Base-by-base conservation (phyloP, 1,140 invertebrate species). In the Druon quercuslanigerum region DNA sequence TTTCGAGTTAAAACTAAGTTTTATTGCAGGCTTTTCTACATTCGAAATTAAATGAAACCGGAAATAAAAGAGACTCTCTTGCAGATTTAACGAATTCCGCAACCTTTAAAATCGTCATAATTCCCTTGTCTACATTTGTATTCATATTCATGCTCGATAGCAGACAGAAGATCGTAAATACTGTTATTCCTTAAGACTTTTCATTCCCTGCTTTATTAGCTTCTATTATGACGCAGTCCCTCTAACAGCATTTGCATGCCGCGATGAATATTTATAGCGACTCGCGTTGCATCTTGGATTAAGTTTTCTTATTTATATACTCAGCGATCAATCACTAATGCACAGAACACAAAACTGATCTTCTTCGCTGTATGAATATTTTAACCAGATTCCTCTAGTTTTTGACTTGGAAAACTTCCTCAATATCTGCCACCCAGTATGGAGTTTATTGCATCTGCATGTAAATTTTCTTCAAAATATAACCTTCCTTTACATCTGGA, bases 231-330 rank as follows among this genome's bases (percentile, higher is more conserved):
- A 66, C 25, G 60, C 60, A 66, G 25, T 46, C 40, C 60, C 60
- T 66, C 60, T 66, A 66, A 46, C 60, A 66, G 60, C 60, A 66
- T 66, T 66, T 66, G 60, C 60, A 66, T 66, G 60, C 60, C 60
- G 60, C 33, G 33, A 66, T 66, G 60, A 66, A 66, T 66, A 66
- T 66, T 66, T 66, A 66, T 66, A 66, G 25, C 25, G 25, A 66
- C 60, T 25, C 33, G 60, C 60, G 33, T 66, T 66, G 60, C 60
- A 66, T 66, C 60, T 66, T 33, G 25, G 60, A 66, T 66, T 66
- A 33, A 66, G 60, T 66, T 66, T 66, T 66, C 60, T 66, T 66
- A 66, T 66, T 66, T 66, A 66, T 66, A 66, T 46, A 66, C 60
- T 66, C 60, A 33, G 40, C 60, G 60, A 66, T 66, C 60, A 33